These are phyloP conservation scores for Carcharodon carcharias DNA, from an alignment of 2,797 vertebrate genomes.

Conservation along the genomic window DNA sequence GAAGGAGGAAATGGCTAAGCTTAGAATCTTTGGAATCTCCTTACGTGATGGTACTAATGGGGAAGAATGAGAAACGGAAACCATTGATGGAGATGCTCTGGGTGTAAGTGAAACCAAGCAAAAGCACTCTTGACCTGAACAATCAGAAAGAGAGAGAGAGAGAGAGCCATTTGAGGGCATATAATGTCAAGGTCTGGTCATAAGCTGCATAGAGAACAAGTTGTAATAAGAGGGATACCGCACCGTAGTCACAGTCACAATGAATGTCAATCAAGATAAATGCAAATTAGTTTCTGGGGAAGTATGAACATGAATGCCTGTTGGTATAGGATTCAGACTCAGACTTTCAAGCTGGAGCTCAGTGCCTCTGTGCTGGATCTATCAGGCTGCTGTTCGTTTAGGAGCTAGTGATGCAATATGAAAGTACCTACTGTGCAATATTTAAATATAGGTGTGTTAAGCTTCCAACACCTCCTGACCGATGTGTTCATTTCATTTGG, in stretches of 20 bases:
- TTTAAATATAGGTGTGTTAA: not conserved
- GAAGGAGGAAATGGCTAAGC: not conserved
- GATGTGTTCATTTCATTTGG: not conserved
- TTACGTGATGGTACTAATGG: not conserved
- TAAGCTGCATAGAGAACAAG: not conserved
- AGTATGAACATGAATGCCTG: not conserved
- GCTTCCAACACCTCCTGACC: not conserved
- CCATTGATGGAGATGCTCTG: not conserved
- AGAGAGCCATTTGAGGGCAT: not conserved
- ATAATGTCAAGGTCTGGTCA: not conserved
- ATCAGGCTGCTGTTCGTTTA: not conserved
- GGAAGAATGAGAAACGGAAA: not conserved
- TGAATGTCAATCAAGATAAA: not conserved
- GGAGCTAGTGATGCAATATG: not conserved
- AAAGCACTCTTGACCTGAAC: not conserved
- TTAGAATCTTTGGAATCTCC: not conserved
- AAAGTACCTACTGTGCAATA: not conserved
- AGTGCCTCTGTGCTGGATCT: not conserved
- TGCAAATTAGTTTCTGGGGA: not conserved
- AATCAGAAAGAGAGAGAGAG: not conserved
- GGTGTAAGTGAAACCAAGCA: not conserved
- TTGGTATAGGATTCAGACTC: not conserved
- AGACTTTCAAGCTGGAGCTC: not conserved
- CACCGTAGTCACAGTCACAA: not conserved
- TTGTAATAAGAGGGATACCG: not conserved